Base-by-base conservation (phyloP, 1,140 invertebrate genomes). In the Cheumatopsyche charites region DNA sequence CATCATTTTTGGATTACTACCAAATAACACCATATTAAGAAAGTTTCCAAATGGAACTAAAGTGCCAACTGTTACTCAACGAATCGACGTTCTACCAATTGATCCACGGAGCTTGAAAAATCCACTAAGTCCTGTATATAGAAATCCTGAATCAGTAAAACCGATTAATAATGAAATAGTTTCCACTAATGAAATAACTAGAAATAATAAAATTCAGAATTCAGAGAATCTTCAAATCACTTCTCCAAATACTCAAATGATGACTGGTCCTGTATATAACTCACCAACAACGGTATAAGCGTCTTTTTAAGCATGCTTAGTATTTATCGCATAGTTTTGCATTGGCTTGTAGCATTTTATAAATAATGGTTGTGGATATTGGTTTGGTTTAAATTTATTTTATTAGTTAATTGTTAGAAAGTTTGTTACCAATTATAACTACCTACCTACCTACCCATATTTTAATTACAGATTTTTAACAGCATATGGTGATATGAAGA, bases 1-100 rank as follows among this genome's bases (percentile, higher is more conserved):
- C 79, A 87, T 90, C 74, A 87, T 91, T 80, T 89, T 90, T 78
- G 89, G 89, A 79, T 86, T 91, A 76, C 87, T 87, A 79, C 89
- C 90, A 75, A 90, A 91, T 83, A 90, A 90, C 78, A 90, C 87
- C 79, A 82, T 91, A 80, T 87, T 91, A 77, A 86, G 88, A 78
- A 90, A 89, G 80, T 91, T 88, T 78, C 89, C 89, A 49, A 91
- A 91, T 77, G 90, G 90, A 81, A 90, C 89, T 78, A 80, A 88
- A 82, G 88, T 90, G 82, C 88, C 89, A 81, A 87, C 88, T 80
- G 87, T 85, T 82, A 82, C 85, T 85, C 79, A 87, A 83, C 79
- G 81, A 80, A 83, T 85, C 81, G 83, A 85, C 79, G 78, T 85
- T 81, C 79, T 85, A 80, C 82, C 83, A 80, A 84, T 85, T 78